These are phyloP conservation scores for Poeciliopsis turneri DNA, from an alignment of 2,797 vertebrate species.

Conservation along the genomic window DNA sequence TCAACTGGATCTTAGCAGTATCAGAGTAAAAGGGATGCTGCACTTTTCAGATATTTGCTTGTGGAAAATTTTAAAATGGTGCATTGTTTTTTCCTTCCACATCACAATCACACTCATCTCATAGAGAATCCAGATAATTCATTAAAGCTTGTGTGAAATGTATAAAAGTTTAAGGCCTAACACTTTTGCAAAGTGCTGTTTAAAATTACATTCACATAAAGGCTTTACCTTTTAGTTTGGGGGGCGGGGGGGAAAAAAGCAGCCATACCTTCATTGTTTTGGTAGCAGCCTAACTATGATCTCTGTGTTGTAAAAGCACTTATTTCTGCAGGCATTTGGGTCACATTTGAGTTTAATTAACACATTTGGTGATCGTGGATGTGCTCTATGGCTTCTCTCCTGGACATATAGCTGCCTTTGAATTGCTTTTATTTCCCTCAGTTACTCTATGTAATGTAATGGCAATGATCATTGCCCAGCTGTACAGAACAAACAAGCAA, in stretches of 20 bases:
- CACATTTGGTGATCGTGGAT: conserved; percentile 31
- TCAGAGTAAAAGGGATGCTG: neutral
- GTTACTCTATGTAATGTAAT: conserved; percentile 55
- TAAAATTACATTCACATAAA: neutral
- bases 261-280: conserved; percentile 50
- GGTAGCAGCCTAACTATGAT: conserved; percentile 55
- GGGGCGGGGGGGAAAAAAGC: conserved; percentile 17
- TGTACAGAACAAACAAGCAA: conserved; percentile 51
- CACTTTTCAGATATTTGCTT: neutral
- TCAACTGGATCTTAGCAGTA: neutral
- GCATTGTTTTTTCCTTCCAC: neutral
- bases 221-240: neutral
- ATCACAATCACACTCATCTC: neutral
- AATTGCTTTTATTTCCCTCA: conserved; percentile 57
- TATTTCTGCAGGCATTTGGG: conserved; percentile 70
- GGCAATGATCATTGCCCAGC: conserved; percentile 62
- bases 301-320: conserved; percentile 62
- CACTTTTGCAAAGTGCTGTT: neutral
- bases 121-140: neutral
- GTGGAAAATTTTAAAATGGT: neutral
- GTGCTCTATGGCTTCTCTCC: conserved; percentile 33
- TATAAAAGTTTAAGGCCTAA: neutral
- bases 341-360: conserved; percentile 72
- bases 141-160: neutral
- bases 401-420: conserved; percentile 40